Percentiles rank a stretch among this genome's conserved stretches.
Evolutionary conservation across 2,888 invertebrate genomes (phyloP).

Genomic region (Aporophyla lueneburgensis): DNA sequence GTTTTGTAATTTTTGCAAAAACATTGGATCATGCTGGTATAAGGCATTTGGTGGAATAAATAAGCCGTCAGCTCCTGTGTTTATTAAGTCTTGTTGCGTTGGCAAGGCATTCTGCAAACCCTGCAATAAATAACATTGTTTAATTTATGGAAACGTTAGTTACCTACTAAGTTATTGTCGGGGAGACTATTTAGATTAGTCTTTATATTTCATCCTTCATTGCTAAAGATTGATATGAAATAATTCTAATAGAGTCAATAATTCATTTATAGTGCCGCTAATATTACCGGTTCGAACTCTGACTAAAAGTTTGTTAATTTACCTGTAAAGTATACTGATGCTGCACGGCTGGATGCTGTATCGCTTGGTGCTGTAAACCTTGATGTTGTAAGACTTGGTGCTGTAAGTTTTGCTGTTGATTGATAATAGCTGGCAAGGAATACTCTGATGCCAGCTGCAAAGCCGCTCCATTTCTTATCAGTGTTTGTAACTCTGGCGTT

Average conservation of each 20-base stretch:
- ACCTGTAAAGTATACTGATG: constrained; percentile 80
- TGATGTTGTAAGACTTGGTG: constrained; percentile 72
- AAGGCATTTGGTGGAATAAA: constrained; percentile 84
- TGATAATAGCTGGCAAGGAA: constrained; percentile 84
- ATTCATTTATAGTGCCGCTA: neutral
- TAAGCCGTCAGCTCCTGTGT: constrained; percentile 81
- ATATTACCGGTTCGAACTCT: neutral
- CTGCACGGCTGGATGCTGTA: constrained; percentile 77
- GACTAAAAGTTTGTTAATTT: neutral
- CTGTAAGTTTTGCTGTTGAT: constrained; percentile 84
- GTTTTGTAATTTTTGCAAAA: constrained; percentile 85
- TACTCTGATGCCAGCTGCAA: constrained; percentile 85
- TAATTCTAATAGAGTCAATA: neutral
- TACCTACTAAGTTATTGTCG: neutral
- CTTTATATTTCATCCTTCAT: neutral
- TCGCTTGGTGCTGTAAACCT: constrained; percentile 77
- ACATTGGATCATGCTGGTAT: constrained; percentile 89
- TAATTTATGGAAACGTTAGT: no score
- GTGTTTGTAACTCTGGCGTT: constrained; percentile 84
- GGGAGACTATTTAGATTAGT: neutral
- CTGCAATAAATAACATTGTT: constrained; percentile 43
- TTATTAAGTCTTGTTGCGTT: constrained; percentile 80
- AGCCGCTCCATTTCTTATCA: constrained; percentile 83
- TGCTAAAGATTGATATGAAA: neutral
- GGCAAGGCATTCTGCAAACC: constrained; percentile 72